Evolutionary conservation across 1,140 invertebrate genomes (phyloP), one percentile per base, ranked within the genome.

Genomic region (Trissolcus basalis): DNA sequence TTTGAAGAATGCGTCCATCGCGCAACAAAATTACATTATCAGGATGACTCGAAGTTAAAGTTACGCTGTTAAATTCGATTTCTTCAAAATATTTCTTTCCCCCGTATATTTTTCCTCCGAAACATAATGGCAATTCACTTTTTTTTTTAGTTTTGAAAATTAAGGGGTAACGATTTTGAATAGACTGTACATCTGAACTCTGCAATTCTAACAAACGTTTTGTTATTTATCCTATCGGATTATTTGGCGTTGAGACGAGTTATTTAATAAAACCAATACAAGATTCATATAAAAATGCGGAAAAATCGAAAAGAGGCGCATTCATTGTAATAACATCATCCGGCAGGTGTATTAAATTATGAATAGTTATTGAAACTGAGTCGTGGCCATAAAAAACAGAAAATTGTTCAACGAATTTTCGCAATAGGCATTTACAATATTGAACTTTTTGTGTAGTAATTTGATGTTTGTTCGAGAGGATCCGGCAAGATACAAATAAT

Each of bases 241-340:
- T 50, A 4, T 33, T 4, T 12, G 49, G 19, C n/a, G 19, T 12
- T 13, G 16, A 10, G 19, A 50, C 14, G n/a, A 50, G 9, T 35
- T 50, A 33, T 50, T 50, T 50, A 12, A 50, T 7, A 33, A 35
- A 50, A 50, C 49, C 49, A 2, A 50, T 50, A n/a, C 27, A 35
- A 13, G 33, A 7, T 50, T 50, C 49, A 50, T 33, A 50, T 50
- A n/a, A 1, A 35, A 50, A 50, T 4, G 49, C 49, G 5, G 27
- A 6, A 50, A 50, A 50, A 9, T 35, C 32, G 13, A 35, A 50
- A n/a, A 50, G n/a, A 12, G 27, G 11, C 3, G 1, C 11, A 11
- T 12, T 9, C 27, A 50, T 50, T 6, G 0, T 33, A 2, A 33
- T 33, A 33, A 50, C 32, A 13, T 50, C 49, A 13, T 50, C 49